These are phyloP conservation scores for Clamator glandarius DNA, from an alignment of 2,797 vertebrate genomes.

Conservation along the genomic window DNA sequence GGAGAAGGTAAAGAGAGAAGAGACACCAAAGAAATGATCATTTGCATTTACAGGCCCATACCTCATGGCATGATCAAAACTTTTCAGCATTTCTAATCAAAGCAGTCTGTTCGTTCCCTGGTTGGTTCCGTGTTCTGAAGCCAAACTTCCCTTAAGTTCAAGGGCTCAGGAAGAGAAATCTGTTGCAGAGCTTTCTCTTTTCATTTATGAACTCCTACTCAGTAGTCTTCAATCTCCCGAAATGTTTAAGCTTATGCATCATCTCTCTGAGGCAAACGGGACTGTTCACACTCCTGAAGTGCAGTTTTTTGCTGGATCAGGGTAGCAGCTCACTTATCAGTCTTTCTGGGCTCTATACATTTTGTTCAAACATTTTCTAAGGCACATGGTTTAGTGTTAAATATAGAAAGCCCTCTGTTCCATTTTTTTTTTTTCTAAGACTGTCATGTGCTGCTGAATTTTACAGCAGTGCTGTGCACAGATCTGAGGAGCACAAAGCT, in stretches of 20 bases:
- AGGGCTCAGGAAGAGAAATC: conserved; percentile 8
- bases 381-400: not conserved
- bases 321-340: conserved; percentile 19
- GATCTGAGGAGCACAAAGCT: not conserved
- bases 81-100: conserved; percentile 31
- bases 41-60: not conserved
- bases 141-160: conserved; percentile 26
- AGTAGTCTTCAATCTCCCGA: conserved; percentile 12
- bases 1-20: not conserved
- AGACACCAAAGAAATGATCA: not conserved
- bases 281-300: not conserved
- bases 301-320: conserved; percentile 19
- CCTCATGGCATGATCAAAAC: not conserved
- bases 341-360: not conserved
- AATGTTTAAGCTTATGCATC: conserved; percentile 45
- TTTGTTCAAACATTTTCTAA: not conserved
- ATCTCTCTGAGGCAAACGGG: conserved; percentile 14
- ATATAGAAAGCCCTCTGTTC: conserved; percentile 31
- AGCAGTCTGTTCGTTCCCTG: not conserved
- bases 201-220: conserved; percentile 42
- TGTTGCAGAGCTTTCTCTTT: conserved; percentile 25
- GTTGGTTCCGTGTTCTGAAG: conserved; percentile 23
- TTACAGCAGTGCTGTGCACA: not conserved
- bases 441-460: not conserved
- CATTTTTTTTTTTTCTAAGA: not conserved